These are phyloP conservation scores for Cerceris rybyensis DNA, from an alignment of 2,888 invertebrate species.

Conservation along the genomic window DNA sequence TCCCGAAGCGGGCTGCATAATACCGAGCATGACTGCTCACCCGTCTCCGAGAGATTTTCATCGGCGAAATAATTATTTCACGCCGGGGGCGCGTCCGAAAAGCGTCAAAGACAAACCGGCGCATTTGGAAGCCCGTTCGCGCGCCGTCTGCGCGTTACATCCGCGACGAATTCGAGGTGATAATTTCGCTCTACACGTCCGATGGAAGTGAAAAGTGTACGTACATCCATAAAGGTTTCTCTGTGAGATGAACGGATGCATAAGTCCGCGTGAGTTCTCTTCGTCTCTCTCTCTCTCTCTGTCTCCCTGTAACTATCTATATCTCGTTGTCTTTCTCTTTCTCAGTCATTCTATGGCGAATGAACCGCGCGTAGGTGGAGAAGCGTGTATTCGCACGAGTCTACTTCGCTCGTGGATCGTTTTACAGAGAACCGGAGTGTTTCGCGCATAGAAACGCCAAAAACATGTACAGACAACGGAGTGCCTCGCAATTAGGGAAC, in stretches of 20 bases:
- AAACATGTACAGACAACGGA: slow-evolving; percentile 53
- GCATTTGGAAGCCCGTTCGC: not conserved
- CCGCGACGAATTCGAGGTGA: slow-evolving; percentile 22
- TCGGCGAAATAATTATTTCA: slow-evolving; percentile 3
- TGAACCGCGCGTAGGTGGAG: not conserved
- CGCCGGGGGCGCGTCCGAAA: not conserved
- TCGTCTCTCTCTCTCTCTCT: not conserved
- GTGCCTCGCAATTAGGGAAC: slow-evolving; percentile 65
- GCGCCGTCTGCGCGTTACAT: not conserved
- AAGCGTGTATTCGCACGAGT: slow-evolving; percentile 25
- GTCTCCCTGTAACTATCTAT: not conserved
- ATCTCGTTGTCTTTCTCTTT: too few species aligned
- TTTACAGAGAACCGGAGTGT: slow-evolving; percentile 42
- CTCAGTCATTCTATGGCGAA: slow-evolving; percentile 10
- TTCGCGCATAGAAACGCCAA: slow-evolving; percentile 44
- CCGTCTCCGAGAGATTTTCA: not conserved
- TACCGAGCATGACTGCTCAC: not conserved
- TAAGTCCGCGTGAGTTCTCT: slow-evolving; percentile 3
- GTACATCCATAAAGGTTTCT: slow-evolving; percentile 5
- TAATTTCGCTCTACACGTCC: slow-evolving; percentile 30
- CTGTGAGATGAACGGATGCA: slow-evolving; percentile 16
- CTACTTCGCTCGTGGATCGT: slow-evolving; percentile 49
- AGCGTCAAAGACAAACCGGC: slow-evolving; percentile 1
- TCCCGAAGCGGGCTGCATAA: not conserved
- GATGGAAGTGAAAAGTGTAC: slow-evolving; percentile 31